Evolutionary conservation across 2,888 invertebrate species (phyloP).

Genomic region (Atethmia centrago): DNA sequence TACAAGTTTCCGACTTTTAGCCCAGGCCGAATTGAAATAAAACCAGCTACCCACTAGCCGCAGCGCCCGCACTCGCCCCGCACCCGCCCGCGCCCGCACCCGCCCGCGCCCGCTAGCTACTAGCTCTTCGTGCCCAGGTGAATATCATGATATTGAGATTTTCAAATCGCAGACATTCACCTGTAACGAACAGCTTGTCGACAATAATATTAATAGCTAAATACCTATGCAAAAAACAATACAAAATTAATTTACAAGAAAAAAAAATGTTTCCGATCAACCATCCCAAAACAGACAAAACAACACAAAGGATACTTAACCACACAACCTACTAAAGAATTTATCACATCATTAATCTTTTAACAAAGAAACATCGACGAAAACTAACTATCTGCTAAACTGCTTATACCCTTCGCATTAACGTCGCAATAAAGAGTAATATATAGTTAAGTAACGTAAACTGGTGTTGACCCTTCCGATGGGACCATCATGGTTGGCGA

Average conservation of each 20-base stretch:
- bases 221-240: background rate
- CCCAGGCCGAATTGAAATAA: too few relatives aligned
- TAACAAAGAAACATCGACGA: conserved; percentile 57
- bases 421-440: conserved; percentile 76
- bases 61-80: too few relatives aligned
- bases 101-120: too few relatives aligned
- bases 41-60: too few relatives aligned
- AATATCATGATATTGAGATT: background rate
- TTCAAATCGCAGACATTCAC: too few relatives aligned
- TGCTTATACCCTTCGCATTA: conserved; percentile 76
- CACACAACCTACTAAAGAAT: conserved; percentile 49
- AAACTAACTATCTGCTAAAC: conserved; percentile 74
- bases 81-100: too few relatives aligned
- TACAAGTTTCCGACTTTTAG: too few relatives aligned
- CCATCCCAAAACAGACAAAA: conserved; percentile 14
- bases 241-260: background rate
- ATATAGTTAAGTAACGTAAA: conserved; percentile 63
- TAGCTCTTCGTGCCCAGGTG: too few relatives aligned
- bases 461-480: conserved; percentile 51
- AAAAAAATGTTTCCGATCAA: background rate
- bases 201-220: background rate
- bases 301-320: conserved; percentile 39
- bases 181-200: background rate
- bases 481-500: conserved; percentile 36
- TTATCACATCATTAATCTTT: conserved; percentile 57